These are phyloP conservation scores for Melopsittacus undulatus DNA, from an alignment of 2,797 vertebrate species.

Conservation along the genomic window DNA sequence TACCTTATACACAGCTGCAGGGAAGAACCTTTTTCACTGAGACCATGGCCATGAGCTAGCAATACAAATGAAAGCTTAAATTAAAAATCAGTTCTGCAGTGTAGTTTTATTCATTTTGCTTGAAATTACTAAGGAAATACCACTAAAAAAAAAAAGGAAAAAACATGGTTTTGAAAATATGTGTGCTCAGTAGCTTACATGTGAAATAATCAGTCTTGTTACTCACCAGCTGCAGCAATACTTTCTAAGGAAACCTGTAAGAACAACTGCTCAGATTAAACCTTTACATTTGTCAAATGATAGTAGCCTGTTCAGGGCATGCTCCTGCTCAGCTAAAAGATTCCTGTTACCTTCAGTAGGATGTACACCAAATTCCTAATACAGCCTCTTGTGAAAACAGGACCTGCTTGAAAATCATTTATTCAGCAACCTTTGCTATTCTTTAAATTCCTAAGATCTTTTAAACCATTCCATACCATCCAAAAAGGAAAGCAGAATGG, in stretches of 20 bases:
- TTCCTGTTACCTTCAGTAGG: not conserved
- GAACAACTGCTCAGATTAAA: slow-evolving; percentile 11
- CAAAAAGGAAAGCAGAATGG: not conserved
- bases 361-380: not conserved
- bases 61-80: not conserved
- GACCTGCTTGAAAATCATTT: not conserved
- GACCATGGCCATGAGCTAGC: not conserved
- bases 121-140: not conserved
- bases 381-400: not conserved
- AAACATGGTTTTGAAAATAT: not conserved
- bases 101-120: not conserved
- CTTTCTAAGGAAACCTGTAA: slow-evolving; percentile 11
- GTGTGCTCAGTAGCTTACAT: not conserved
- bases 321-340: not conserved
- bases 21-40: not conserved
- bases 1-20: not conserved
- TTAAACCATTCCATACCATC: not conserved
- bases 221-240: not conserved
- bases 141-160: not conserved
- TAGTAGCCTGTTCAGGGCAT: not conserved
- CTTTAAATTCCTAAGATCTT: not conserved
- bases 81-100: not conserved
- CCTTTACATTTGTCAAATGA: not conserved
- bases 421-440: not conserved
- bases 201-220: slow-evolving; percentile 17